Conservation (phyloP, 2,888 invertebrate genomes). For the Camponotus fellah region DNA sequence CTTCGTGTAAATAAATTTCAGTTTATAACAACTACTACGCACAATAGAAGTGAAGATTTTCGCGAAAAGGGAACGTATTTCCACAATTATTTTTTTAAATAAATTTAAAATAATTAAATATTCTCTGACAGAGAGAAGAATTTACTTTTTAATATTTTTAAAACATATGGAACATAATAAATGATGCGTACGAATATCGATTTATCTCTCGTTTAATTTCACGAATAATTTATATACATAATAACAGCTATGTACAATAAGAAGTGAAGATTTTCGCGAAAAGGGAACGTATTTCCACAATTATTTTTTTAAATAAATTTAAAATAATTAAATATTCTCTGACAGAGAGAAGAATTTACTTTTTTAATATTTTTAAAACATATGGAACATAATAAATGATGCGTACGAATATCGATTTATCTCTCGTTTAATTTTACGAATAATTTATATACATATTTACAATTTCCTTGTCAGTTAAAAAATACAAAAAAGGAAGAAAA, state of each 20-base stretch:
- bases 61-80: background rate
- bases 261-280: background rate
- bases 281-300: background rate
- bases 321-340: background rate
- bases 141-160: background rate
- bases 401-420: background rate
- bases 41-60: background rate
- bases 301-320: background rate
- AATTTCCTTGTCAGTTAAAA: background rate
- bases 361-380: background rate
- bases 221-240: background rate
- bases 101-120: background rate
- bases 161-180: background rate
- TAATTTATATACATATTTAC: background rate
- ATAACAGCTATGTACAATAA: background rate
- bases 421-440: background rate
- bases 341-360: background rate
- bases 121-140: background rate
- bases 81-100: background rate
- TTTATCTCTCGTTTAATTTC: background rate
- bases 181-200: background rate
- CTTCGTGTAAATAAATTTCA: slow-evolving; percentile 19
- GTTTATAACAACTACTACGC: background rate
- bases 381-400: background rate
- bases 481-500: background rate